Evolutionary conservation across 2,797 vertebrate species (phyloP).

Genomic region (Alcedo atthis): DNA sequence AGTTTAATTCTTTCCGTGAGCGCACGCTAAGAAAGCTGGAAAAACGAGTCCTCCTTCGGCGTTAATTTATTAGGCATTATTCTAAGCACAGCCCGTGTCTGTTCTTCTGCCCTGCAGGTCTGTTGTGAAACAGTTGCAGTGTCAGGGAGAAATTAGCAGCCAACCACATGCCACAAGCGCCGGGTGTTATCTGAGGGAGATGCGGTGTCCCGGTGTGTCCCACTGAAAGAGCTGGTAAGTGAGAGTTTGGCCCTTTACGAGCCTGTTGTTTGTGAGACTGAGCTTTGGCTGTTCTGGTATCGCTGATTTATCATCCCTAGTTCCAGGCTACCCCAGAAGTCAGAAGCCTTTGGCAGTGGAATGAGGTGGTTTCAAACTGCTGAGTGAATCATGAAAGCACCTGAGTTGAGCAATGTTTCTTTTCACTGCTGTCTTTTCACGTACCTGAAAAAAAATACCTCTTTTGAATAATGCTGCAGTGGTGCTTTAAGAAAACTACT

Average conservation of each 20-base stretch:
- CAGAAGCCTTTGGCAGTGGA: not conserved
- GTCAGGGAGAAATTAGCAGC: not conserved
- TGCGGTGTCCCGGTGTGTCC: not conserved
- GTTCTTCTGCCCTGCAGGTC: not conserved
- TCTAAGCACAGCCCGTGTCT: not conserved
- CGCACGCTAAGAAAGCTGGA: not conserved
- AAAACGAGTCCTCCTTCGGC: slow-evolving; percentile 38
- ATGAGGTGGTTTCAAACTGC: not conserved
- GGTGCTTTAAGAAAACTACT: not conserved
- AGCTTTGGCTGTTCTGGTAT: not conserved
- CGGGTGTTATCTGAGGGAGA: not conserved
- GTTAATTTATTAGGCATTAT: not conserved
- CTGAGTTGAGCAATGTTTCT: not conserved
- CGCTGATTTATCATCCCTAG: not conserved
- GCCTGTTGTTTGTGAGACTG: not conserved
- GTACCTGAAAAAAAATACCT: not conserved
- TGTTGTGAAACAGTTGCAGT: not conserved
- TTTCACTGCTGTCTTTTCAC: not conserved
- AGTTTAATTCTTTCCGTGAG: not conserved
- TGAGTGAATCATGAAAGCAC: not conserved
- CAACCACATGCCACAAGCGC: accelerated
- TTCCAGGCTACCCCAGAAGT: not conserved
- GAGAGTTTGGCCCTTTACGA: not conserved
- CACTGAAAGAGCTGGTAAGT: slow-evolving; percentile 26
- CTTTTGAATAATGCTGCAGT: not conserved